Evolutionary conservation across 2,888 invertebrate species (phyloP).

Genomic region (Polydrusus cervinus): DNA sequence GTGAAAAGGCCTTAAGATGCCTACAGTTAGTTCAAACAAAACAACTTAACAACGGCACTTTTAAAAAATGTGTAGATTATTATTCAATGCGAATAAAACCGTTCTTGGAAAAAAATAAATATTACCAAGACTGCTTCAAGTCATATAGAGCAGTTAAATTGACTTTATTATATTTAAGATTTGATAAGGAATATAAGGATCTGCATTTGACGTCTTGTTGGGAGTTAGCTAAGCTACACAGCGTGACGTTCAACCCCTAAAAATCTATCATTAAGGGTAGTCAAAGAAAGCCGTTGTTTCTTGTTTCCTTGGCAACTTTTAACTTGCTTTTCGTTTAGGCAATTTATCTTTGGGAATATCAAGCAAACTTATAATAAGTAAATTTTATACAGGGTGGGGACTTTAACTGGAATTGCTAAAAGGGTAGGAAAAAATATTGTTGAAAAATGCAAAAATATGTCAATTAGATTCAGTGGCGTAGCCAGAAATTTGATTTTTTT

Average conservation of each 20-base stretch:
- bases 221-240: conserved; percentile 43
- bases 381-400: too few species aligned
- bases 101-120: not conserved
- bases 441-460: too few species aligned
- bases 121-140: not conserved
- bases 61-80: too few species aligned
- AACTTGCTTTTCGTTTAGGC: conserved; percentile 24
- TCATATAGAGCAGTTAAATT: conserved; percentile 36
- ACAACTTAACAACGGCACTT: too few species aligned
- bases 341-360: not conserved
- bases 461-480: too few species aligned
- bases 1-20: too few species aligned
- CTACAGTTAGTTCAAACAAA: too few species aligned
- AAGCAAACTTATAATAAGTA: not conserved
- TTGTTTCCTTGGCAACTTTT: conserved; percentile 26
- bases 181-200: conserved; percentile 43
- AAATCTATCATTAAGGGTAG: conserved; percentile 34
- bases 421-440: too few species aligned
- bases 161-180: conserved; percentile 47
- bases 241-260: conserved; percentile 46
- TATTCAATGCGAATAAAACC: not conserved
- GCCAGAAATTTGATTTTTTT: too few species aligned
- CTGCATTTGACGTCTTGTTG: conserved; percentile 48
- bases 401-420: too few species aligned
- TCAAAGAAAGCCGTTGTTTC: conserved; percentile 37